Evolutionary conservation across 2,888 invertebrate genomes (phyloP), one percentile per base, ranked within the genome.

Genomic region (Lasioglossum pauxillum): DNA sequence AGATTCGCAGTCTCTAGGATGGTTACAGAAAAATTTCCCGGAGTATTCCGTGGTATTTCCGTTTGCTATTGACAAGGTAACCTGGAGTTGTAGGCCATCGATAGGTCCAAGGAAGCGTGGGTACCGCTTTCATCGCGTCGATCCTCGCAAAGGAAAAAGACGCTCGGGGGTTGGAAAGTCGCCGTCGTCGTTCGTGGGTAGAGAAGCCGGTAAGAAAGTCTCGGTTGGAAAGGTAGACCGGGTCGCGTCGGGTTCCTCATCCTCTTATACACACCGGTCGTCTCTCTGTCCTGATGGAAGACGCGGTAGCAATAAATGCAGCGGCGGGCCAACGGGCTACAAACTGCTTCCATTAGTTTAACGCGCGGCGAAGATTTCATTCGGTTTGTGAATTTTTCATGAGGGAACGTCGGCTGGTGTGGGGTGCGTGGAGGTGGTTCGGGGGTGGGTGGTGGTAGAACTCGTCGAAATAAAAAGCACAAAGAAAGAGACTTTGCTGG

Each of bases 231-330:
- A 72, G 46, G 46, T n/a, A 76, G 78, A 67, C 75, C 84, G 87
- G 87, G 85, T 67, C 35, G 90, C 91, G 90, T 92, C 91, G 92
- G 91, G 92, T 93, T 92, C 90, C 91, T 93, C 92, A 93, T 93
- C 93, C 93, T 93, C 94, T 93, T 92, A 92, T 84, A 53, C 60
- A 69, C 41, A 14, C 67, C 60, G 60, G 53, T 35, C 71, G 49
- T 77, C 72, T 38, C 73, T 57, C 79, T 78, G 27, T 27, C 60
- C 27, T 83, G 35, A 76, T 23, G 60, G 80, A 46, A 49, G 78
- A 53, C 71, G 81, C 49, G 73, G 78, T 82, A 49, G 82, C 81
- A 82, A 83, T 77, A 79, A 84, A 60, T 83, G 64, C 73, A 67
- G 35, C 35, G 31, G 41, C 46, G 60, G 57, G 76, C 81, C 82